These are phyloP conservation scores for Cyanoderma ruficeps DNA, from an alignment of 2,113 vertebrate species.

Conservation along the genomic window DNA sequence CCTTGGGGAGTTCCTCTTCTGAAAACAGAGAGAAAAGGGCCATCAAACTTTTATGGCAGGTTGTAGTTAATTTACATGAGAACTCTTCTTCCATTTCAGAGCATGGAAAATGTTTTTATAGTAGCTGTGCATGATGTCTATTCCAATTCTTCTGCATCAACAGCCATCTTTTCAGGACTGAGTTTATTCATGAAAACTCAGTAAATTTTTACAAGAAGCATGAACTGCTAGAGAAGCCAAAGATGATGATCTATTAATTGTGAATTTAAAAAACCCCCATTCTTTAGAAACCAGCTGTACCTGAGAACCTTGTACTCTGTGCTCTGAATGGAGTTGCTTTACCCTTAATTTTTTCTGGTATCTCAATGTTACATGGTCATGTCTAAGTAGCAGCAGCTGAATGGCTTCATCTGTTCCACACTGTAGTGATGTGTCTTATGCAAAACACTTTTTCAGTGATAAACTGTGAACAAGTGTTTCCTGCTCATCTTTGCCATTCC, in stretches of 20 bases:
- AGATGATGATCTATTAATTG: background rate
- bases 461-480: background rate
- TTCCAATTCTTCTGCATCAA: background rate
- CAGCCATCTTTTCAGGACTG: background rate
- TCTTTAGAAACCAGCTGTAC: background rate
- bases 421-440: background rate
- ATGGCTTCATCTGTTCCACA: background rate
- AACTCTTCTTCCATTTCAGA: background rate
- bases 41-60: background rate
- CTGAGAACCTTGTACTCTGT: background rate
- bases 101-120: background rate
- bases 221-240: background rate
- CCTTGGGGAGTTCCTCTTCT: accelerated
- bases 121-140: background rate
- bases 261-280: accelerated
- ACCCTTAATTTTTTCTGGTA: background rate
- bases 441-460: background rate
- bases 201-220: background rate
- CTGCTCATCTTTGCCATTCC: background rate
- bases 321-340: background rate
- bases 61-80: background rate
- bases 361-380: background rate
- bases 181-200: background rate
- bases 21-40: background rate
- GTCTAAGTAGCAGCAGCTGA: background rate